Conservation (phyloP, 2,888 invertebrate genomes). For the Hemaris fuciformis region DNA sequence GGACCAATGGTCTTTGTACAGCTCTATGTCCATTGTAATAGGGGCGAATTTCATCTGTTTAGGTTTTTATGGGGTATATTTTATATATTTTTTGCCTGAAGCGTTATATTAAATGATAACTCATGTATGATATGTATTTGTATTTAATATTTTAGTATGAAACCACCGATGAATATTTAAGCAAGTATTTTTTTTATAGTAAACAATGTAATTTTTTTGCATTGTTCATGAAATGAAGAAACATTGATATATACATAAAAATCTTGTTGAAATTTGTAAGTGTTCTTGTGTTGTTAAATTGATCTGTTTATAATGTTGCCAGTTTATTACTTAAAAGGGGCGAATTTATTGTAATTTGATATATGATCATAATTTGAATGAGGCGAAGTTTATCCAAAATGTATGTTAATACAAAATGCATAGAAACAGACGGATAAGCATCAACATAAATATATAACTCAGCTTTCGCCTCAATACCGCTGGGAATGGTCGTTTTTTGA, state of each 20-base stretch:
- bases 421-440: conserved; percentile 26
- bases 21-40: neutral
- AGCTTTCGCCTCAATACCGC: conserved; percentile 53
- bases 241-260: no score
- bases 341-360: neutral
- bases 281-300: no score
- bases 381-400: neutral
- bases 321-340: no score
- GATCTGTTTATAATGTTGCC: no score
- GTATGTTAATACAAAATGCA: conserved; percentile 16
- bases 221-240: no score
- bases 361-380: neutral
- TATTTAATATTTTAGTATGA: no score
- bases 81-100: neutral
- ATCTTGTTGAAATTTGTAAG: no score
- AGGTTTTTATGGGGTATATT: neutral
- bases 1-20: conserved; percentile 10
- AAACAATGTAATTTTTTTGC: no score
- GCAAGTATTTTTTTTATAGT: no score
- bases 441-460: conserved; percentile 20
- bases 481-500: conserved; percentile 31
- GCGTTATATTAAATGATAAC: no score
- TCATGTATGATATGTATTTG: no score
- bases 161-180: no score
- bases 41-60: neutral